A percentile compares a stretch with the other conserved stretches of the same genome.
Conservation (phyloP, 2,888 invertebrate species). For the Cancer borealis region DNA sequence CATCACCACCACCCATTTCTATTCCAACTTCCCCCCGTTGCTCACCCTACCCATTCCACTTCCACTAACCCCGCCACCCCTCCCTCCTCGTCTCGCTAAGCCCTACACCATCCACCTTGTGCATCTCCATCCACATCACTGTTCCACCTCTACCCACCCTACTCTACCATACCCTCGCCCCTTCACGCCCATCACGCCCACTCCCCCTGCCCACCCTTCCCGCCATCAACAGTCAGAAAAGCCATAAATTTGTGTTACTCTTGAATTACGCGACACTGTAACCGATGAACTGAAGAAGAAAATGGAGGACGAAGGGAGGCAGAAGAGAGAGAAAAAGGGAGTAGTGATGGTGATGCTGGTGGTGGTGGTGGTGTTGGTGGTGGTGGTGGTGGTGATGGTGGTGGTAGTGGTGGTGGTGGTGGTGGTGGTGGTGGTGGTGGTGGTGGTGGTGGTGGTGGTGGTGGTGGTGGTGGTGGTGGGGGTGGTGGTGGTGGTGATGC, state of each 20-base stretch:
- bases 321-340: not conserved
- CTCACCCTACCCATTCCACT: not conserved
- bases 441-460: not conserved
- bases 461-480: not conserved
- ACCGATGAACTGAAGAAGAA: not conserved
- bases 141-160: not conserved
- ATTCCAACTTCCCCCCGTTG: not conserved
- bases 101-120: not conserved
- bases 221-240: not conserved
- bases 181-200: no score
- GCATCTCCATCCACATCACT: no score
- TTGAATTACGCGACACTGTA: not conserved
- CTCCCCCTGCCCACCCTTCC: not conserved
- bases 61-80: not conserved
- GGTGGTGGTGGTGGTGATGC: not conserved
- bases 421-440: not conserved
- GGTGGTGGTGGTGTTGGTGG: not conserved
- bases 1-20: no score
- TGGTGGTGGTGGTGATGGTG: not conserved
- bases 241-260: conserved; percentile 15
- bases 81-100: not conserved
- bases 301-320: not conserved
- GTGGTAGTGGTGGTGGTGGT: not conserved
- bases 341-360: not conserved
- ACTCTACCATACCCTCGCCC: no score